A percentile compares a stretch with the other conserved stretches of the same genome.
phyloP scores from a whole-genome alignment of 1,140 invertebrate genomes.

The Drosophila kikkawai region DNA sequence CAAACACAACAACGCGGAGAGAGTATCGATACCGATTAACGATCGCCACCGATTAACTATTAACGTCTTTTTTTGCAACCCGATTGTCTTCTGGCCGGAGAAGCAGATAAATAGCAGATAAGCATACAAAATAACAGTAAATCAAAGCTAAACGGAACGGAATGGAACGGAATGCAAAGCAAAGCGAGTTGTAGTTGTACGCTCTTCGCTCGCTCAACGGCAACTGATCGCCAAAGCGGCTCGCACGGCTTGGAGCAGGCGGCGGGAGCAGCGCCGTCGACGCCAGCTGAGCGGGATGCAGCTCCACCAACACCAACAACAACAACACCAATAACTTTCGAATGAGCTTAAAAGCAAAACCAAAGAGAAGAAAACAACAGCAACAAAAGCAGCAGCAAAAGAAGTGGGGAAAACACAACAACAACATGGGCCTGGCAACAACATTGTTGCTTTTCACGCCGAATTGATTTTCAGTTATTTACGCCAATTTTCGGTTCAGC shows the following conservation, averaged over 20 bases:
- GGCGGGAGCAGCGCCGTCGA: slow-evolving; percentile 28
- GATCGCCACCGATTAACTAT: slow-evolving; percentile 25
- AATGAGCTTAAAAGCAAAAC: slow-evolving; percentile 69
- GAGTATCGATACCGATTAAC: slow-evolving; percentile 30
- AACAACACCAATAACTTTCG: slow-evolving; percentile 67
- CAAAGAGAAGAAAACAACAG: slow-evolving; percentile 8
- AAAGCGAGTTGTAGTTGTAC: slow-evolving; percentile 52
- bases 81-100: slow-evolving; percentile 20
- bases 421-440: slow-evolving; percentile 5
- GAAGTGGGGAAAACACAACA: slow-evolving; percentile 19
- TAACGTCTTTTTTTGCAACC: slow-evolving; percentile 12
- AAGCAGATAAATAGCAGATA: slow-evolving; percentile 27
- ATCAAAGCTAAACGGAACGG: slow-evolving; percentile 22
- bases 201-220: slow-evolving; percentile 75
- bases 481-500: slow-evolving; percentile 62
- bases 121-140: slow-evolving; percentile 37
- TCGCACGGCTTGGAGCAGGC: background rate
- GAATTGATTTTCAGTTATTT: slow-evolving; percentile 81
- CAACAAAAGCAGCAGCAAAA: background rate
- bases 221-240: slow-evolving; percentile 58
- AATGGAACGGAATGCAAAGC: slow-evolving; percentile 23
- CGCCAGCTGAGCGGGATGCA: slow-evolving; percentile 56
- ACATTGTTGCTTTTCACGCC: slow-evolving; percentile 67
- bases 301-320: slow-evolving; percentile 20
- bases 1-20: slow-evolving; percentile 19